Conservation (phyloP, 2,797 vertebrate species). For the Sebastes taczanowskii region DNA sequence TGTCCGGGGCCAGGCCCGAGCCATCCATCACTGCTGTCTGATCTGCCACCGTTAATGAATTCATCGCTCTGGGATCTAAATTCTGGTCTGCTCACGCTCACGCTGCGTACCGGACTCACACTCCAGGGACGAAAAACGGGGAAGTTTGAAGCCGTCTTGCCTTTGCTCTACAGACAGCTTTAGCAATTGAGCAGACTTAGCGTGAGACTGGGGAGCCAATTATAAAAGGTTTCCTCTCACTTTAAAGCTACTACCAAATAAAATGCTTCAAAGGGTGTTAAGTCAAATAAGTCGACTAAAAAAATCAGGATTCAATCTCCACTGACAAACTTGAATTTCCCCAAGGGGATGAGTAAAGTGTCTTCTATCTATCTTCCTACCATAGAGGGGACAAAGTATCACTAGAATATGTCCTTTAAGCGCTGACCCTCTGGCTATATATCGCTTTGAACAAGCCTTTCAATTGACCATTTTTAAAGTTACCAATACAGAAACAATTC, state of each 20-base stretch:
- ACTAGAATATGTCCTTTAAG: background rate
- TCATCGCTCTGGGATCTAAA: slow-evolving; percentile 25
- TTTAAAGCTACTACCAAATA: slow-evolving; percentile 1
- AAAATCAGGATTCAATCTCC: background rate
- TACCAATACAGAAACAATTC: background rate
- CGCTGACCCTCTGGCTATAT: too few relatives aligned
- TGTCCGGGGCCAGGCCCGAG: slow-evolving; percentile 20
- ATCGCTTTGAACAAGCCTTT: background rate
- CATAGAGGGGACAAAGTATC: background rate
- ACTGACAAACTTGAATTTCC: background rate
- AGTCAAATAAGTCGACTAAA: background rate
- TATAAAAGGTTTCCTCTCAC: background rate
- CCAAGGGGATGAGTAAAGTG: too few relatives aligned
- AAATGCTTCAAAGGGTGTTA: background rate
- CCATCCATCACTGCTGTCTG: slow-evolving; percentile 35
- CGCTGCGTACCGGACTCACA: background rate
- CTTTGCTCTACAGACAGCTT: slow-evolving; percentile 2
- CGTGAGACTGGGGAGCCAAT: slow-evolving; percentile 20
- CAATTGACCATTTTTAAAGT: background rate
- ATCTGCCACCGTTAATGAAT: slow-evolving; percentile 25
- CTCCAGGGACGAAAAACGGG: background rate
- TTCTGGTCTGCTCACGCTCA: background rate
- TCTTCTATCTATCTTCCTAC: background rate
- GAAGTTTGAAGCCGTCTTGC: slow-evolving; percentile 18
- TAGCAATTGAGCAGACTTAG: background rate